Evolutionary conservation across 2,113 vertebrate species (phyloP).

Genomic region (Serinus canaria): DNA sequence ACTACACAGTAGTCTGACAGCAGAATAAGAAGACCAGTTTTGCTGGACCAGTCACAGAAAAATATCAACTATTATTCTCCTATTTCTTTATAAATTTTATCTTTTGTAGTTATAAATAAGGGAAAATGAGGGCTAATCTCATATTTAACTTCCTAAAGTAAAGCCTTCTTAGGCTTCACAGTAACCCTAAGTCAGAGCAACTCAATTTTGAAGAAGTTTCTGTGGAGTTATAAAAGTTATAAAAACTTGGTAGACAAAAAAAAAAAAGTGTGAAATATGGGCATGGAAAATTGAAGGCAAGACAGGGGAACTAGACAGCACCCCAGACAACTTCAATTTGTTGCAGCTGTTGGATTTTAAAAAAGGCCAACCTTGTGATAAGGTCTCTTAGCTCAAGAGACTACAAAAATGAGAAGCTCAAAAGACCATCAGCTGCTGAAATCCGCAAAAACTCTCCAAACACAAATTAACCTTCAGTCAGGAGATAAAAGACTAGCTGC

Average conservation of each 20-base stretch:
- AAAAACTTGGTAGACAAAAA: neutral
- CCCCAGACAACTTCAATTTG: conserved; percentile 8
- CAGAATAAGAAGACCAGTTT: neutral
- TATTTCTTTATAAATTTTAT: neutral
- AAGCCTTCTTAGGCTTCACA: neutral
- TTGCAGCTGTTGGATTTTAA: neutral
- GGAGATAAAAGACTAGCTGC: conserved; percentile 52
- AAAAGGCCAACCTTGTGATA: conserved; percentile 31
- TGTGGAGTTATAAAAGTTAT: neutral
- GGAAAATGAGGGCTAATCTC: neutral
- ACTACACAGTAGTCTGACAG: neutral
- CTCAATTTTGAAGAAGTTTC: neutral
- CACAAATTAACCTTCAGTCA: conserved; percentile 51
- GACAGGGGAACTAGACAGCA: neutral
- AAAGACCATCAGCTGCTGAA: conserved; percentile 43
- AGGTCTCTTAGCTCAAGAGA: neutral
- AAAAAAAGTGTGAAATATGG: neutral
- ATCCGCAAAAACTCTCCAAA: conserved; percentile 47
- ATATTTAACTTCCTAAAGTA: neutral
- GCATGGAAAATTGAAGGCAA: neutral
- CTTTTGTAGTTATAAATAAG: neutral
- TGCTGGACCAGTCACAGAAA: neutral
- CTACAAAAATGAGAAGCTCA: conserved; percentile 23
- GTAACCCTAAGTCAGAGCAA: neutral
- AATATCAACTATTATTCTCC: neutral